A percentile compares a stretch with the other conserved stretches of the same genome.
phyloP scores from a whole-genome alignment of 1,140 invertebrate genomes.

The Eciton burchellii region DNA sequence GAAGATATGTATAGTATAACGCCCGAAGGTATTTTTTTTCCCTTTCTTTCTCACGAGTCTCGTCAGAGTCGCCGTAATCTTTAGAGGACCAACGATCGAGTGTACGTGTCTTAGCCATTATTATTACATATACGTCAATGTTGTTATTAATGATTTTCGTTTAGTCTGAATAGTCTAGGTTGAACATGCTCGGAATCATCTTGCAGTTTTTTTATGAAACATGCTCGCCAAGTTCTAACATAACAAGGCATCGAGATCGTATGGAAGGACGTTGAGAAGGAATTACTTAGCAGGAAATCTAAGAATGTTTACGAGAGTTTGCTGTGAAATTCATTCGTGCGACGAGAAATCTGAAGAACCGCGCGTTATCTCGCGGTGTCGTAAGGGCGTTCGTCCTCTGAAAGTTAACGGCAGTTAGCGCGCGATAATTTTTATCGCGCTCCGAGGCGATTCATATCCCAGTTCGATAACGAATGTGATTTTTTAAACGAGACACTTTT shows the following conservation, averaged over 20 bases:
- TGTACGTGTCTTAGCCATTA: neutral
- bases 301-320: neutral
- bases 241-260: neutral
- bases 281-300: neutral
- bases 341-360: neutral
- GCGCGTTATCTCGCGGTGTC: neutral
- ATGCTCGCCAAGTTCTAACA: neutral
- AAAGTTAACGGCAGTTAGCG: conserved; percentile 21
- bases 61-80: conserved; percentile 35
- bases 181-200: neutral
- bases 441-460: conserved; percentile 59
- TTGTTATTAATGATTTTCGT: neutral
- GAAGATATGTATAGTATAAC: conserved; percentile 57
- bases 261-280: neutral
- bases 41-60: conserved; percentile 4
- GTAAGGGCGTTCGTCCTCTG: conserved; percentile 10
- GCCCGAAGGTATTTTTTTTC: conserved; percentile 44
- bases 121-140: neutral
- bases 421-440: conserved; percentile 46
- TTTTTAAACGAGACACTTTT: conserved; percentile 61
- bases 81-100: conserved; percentile 10
- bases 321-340: neutral
- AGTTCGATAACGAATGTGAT: conserved; percentile 63
- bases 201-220: neutral
- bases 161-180: too few species aligned